Conservation (phyloP, 2,888 invertebrate genomes). For the Sarcophaga caerulescens region DNA sequence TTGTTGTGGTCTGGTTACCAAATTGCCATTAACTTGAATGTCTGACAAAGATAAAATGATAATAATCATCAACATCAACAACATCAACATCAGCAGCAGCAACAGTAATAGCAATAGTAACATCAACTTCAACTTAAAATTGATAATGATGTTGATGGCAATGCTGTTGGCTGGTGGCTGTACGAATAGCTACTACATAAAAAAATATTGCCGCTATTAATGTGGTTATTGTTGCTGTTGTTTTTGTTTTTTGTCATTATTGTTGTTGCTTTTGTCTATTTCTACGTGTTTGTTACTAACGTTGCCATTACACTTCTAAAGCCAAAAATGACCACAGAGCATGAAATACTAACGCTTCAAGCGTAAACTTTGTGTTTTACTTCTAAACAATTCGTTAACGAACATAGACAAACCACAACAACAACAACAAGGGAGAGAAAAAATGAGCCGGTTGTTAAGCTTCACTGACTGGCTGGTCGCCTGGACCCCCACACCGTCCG, state of each 20-base stretch:
- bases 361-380: conserved; percentile 59
- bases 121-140: no score
- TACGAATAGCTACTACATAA: conserved; percentile 5
- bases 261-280: conserved; percentile 31
- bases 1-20: conserved; percentile 23
- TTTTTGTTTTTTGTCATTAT: conserved; percentile 10
- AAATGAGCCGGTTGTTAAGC: conserved; percentile 63
- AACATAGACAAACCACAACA: not conserved
- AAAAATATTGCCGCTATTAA: conserved; percentile 44
- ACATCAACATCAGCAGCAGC: no score
- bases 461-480: conserved; percentile 39
- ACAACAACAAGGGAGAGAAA: conserved; percentile 17
- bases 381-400: conserved; percentile 29
- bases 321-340: conserved; percentile 63
- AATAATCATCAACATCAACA: not conserved
- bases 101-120: no score
- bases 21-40: conserved; percentile 20
- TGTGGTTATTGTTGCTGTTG: conserved; percentile 14
- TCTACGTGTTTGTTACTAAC: conserved; percentile 25
- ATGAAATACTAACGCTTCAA: conserved; percentile 64
- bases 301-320: conserved; percentile 50
- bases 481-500: not conserved
- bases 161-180: not conserved
- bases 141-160: conserved; percentile 23
- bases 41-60: conserved; percentile 13